These are phyloP conservation scores for Holacanthus passer DNA, from an alignment of 2,113 vertebrate species.

Conservation along the genomic window DNA sequence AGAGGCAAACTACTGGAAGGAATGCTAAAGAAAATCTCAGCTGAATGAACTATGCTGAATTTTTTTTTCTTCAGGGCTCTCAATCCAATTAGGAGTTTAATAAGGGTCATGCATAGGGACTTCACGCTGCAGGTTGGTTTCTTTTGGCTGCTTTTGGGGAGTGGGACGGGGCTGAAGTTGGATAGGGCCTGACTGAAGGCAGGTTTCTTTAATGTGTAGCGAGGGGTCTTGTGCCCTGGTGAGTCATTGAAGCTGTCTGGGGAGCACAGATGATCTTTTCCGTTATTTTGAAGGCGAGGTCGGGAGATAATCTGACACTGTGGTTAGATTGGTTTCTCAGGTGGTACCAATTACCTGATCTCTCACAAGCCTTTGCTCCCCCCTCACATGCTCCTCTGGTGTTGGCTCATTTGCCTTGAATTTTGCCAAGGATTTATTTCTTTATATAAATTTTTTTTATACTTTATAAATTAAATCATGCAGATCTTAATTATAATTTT, in stretches of 20 bases:
- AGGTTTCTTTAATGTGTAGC: constrained; percentile 73
- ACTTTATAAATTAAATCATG: neutral
- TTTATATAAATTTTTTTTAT: neutral
- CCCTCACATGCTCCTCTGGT: constrained; percentile 9
- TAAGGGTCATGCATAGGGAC: constrained; percentile 94
- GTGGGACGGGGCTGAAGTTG: constrained; percentile 50
- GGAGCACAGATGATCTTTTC: constrained; percentile 85
- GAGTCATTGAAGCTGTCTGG: constrained; percentile 74
- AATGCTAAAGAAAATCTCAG: constrained; percentile 81
- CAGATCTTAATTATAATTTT: neutral
- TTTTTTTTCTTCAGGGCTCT: constrained; percentile 84
- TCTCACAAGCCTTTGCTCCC: constrained; percentile 24
- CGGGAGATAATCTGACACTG: constrained; percentile 84
- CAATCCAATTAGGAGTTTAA: constrained; percentile 97
- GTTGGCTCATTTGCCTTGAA: constrained; percentile 12
- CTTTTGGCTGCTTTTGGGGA: constrained; percentile 59
- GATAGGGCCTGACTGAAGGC: constrained; percentile 52
- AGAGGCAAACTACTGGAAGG: constrained; percentile 76
- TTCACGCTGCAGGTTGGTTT: constrained; percentile 88
- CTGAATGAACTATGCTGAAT: constrained; percentile 87
- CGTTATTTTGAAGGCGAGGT: constrained; percentile 83
- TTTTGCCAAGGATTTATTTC: neutral
- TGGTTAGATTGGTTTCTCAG: constrained; percentile 84
- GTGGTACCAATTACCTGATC: constrained; percentile 83
- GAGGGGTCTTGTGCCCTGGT: constrained; percentile 77